phyloP scores from a whole-genome alignment of 2,113 vertebrate species.

The Nestor notabilis region DNA sequence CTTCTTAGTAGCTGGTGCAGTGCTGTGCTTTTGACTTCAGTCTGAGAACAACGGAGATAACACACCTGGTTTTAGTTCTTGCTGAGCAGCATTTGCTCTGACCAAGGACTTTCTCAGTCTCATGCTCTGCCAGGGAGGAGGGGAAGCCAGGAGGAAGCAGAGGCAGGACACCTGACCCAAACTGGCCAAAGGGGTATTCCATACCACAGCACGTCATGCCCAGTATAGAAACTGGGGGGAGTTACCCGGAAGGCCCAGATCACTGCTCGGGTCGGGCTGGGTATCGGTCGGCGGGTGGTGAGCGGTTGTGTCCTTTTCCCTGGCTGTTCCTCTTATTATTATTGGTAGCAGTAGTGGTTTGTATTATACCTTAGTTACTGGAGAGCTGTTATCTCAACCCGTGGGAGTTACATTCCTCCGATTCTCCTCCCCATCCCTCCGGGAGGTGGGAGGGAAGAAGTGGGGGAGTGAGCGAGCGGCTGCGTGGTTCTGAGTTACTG shows the following conservation, averaged over 20 bases:
- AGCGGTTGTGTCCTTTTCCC: not conserved
- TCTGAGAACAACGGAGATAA: too few relatives aligned
- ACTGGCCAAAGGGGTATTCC: not conserved
- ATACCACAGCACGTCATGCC: not conserved
- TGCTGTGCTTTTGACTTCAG: not conserved
- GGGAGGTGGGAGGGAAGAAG: too few relatives aligned
- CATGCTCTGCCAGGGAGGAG: not conserved
- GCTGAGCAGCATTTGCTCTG: too few relatives aligned
- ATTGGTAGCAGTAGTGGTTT: not conserved
- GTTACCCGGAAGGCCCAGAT: not conserved
- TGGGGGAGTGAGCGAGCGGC: too few relatives aligned
- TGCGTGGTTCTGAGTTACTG: too few relatives aligned
- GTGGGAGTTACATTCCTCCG: not conserved
- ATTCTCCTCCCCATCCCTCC: not conserved
- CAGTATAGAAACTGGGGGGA: not conserved
- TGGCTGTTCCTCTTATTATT: not conserved
- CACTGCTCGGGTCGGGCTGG: not conserved
- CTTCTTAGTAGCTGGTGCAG: not conserved
- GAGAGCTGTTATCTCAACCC: not conserved
- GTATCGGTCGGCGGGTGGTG: fast-evolving
- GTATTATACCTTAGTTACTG: not conserved
- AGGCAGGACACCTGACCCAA: not conserved
- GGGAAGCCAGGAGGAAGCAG: not conserved
- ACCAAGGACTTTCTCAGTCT: too few relatives aligned
- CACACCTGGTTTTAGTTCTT: too few relatives aligned